A percentile compares a stretch with the other conserved stretches of the same genome.
Evolutionary conservation across 1,140 invertebrate genomes (phyloP).

Genomic region (Littorina saxatilis): DNA sequence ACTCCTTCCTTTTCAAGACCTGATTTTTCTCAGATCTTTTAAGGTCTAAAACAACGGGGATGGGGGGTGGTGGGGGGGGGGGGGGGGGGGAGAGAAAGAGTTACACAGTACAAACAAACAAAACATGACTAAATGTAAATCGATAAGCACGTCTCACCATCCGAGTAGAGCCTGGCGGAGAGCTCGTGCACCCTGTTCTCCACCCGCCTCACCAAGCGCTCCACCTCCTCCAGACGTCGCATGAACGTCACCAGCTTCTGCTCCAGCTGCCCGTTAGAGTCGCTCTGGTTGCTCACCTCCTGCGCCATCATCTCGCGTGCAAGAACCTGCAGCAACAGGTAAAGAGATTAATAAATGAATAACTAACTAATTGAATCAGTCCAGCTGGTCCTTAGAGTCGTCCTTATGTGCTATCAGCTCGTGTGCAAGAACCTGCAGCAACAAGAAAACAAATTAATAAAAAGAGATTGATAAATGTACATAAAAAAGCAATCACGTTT

Average conservation of each 20-base stretch:
- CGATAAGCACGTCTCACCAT: constrained; percentile 45
- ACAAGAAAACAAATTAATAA: too few species aligned
- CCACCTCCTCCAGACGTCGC: constrained; percentile 45
- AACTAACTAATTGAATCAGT: too few species aligned
- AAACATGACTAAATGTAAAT: not conserved
- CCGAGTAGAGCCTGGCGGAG: constrained; percentile 48
- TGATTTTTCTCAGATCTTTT: too few species aligned
- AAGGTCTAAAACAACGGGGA: too few species aligned
- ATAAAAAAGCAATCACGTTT: too few species aligned
- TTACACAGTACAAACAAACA: not conserved
- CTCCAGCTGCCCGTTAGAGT: constrained; percentile 48
- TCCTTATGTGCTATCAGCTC: constrained; percentile 55
- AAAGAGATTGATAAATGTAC: too few species aligned
- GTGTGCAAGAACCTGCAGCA: constrained; percentile 26
- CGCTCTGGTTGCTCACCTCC: constrained; percentile 57
- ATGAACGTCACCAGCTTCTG: constrained; percentile 48
- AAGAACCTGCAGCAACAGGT: not conserved
- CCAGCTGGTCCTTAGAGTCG: constrained; percentile 46
- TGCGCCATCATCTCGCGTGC: constrained; percentile 52
- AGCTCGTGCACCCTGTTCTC: constrained; percentile 48
- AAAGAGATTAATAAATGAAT: too few species aligned
- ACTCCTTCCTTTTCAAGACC: too few species aligned
- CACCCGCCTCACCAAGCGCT: constrained; percentile 33
- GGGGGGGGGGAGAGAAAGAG: not conserved
- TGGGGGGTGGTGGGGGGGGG: too few species aligned